Evolutionary conservation across 2,113 vertebrate genomes (phyloP), one percentile per base, ranked within the genome.

Genomic region (Eulemur macaco): DNA sequence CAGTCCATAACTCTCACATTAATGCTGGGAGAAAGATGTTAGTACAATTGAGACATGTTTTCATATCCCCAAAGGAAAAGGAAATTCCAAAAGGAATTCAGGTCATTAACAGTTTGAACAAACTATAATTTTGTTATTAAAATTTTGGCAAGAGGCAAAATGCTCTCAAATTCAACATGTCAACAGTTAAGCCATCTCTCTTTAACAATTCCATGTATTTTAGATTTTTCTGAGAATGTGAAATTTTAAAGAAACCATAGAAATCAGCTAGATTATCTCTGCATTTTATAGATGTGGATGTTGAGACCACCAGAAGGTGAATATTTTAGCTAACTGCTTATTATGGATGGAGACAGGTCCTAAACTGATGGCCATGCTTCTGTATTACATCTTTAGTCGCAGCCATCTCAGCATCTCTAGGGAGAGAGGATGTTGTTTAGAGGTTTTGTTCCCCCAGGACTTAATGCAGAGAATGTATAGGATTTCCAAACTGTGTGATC

Each of bases 11-110:
- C 8, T 37, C 11, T 84, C 23, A 45, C 11, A 14, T 82, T 73
- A 60, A 76, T 80, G 17, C 34, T 54, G 20, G 31, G 37, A 52
- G 47, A 71, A 58, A 85, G 27, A 23, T 25, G 47, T 37, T 86
- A 96, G 7, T 34, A 66, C 23, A 50, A 56, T 12, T 87, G 77
- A 81, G 76, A 23, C 9, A 47, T 63, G 1, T 60, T 82, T 91
- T 89, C 15, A 34, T 81, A 83, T 31, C 15, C 39, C 42, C 56
- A 23, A 50, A 52, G 31, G 13, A 84, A 68, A 86, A 93, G 66
- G 9, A 37, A 84, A n/a, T 88, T 17, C 52, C 21, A n/a, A 86
- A 56, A 82, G 27, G 5, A 96, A 81, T 93, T 91, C 45, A 96
- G 21, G 34, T 78, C 37, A 66, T 31, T 54, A 17, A 76, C 37